Base-by-base conservation (phyloP, 1,140 invertebrate genomes). In the Zaprionus africanus region DNA sequence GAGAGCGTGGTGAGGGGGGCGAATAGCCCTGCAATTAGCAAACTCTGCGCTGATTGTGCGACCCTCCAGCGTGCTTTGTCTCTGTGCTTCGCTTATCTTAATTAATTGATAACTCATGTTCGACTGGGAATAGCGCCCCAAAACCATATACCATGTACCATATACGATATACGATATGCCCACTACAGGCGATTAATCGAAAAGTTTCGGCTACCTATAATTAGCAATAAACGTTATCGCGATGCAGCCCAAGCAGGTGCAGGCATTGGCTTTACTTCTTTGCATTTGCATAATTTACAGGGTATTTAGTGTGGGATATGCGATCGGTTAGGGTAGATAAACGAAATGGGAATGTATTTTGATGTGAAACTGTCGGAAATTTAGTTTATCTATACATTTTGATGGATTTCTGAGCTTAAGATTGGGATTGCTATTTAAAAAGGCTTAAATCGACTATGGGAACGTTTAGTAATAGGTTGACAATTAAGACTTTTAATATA, bases 161-260 rank as follows among this genome's bases (percentile, higher is more conserved):
- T 49, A 49, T 12, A 17, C n/a, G 12, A 11, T 61, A 36, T 26
- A 43, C 31, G 31, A 34, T 34, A 34, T 11, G 6, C 41, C n/a
- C 15, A 13, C 13, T 38, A 13, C 36, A 15, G 36, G 13, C 36
- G 13, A 13, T 38, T 38, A 26, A 62, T 46, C 41, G 34, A 49
- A 66, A 51, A 41, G 22, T 31, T 69, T 64, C 26, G 26, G 73
- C 51, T 66, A 70, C 49, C 49, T 58, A 63, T 53, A 68, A 68
- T 75, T 51, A 62, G 51, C 15, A n/a, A 75, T 75, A 49, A 69
- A 75, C 43, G 9, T 38, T 46, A 69, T 57, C 64, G 46, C 9
- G 64, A 74, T 73, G 17, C 6, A 54, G 51, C 9, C 31, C 36
- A 4, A 66, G 43, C 61, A 53, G 36, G 5, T 19, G 26, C 24